A percentile compares a stretch with the other conserved stretches of the same genome.
Evolutionary conservation across 2,888 invertebrate species (phyloP).

Genomic region (Chydorus sphaericus): DNA sequence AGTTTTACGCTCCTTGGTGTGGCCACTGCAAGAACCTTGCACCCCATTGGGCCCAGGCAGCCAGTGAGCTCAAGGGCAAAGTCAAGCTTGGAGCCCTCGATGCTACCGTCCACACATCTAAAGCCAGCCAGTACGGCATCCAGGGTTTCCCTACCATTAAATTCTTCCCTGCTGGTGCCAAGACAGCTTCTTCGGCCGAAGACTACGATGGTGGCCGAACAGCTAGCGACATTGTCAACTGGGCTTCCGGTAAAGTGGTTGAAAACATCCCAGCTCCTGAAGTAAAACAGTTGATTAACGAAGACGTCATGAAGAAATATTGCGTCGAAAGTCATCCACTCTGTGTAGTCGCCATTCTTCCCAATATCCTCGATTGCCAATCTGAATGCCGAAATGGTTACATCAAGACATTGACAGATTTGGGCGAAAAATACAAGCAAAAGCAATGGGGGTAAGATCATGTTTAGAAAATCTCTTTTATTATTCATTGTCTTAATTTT

Average conservation of each 20-base stretch:
- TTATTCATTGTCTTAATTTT: slow-evolving; percentile 1
- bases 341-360: slow-evolving; percentile 81
- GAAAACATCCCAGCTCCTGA: slow-evolving; percentile 86
- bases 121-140: slow-evolving; percentile 65
- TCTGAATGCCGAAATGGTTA: slow-evolving; percentile 82
- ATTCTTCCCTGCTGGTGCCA: slow-evolving; percentile 62
- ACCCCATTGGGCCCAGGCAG: slow-evolving; percentile 92
- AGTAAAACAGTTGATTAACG: slow-evolving; percentile 48
- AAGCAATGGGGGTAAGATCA: slow-evolving; percentile 88
- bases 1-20: slow-evolving; percentile 96
- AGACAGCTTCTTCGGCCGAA: slow-evolving; percentile 37
- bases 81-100: slow-evolving; percentile 86
- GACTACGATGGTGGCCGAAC: slow-evolving; percentile 92
- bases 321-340: slow-evolving; percentile 80
- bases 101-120: slow-evolving; percentile 75
- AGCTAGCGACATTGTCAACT: slow-evolving; percentile 72
- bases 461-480: no score
- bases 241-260: slow-evolving; percentile 73
- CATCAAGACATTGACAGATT: slow-evolving; percentile 48
- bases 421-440: slow-evolving; percentile 84
- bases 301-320: slow-evolving; percentile 47
- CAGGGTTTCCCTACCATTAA: slow-evolving; percentile 96
- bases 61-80: slow-evolving; percentile 87
- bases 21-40: slow-evolving; percentile 93
- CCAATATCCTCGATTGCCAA: slow-evolving; percentile 91